A percentile compares a stretch with the other conserved stretches of the same genome.
Evolutionary conservation across 1,140 invertebrate species (phyloP).

Genomic region (Camponotus pennsylvanicus): DNA sequence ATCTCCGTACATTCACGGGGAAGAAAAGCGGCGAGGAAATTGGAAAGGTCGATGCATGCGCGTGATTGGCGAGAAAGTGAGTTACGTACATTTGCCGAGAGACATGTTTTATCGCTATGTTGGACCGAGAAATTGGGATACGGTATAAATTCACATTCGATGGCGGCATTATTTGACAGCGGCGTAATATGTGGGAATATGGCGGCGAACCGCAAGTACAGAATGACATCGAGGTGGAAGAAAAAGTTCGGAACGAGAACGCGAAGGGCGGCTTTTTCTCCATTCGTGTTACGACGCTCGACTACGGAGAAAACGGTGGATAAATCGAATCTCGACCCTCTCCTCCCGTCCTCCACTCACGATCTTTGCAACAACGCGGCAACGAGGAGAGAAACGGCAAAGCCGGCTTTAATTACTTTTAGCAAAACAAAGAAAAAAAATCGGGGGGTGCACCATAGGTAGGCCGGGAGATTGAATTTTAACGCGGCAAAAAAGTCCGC

Average conservation of each 20-base stretch:
- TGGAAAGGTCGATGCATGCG: constrained; percentile 14
- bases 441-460: constrained; percentile 60
- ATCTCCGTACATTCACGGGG: not conserved
- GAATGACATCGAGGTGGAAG: constrained; percentile 40
- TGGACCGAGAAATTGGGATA: constrained; percentile 55
- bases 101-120: constrained; percentile 64
- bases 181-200: constrained; percentile 69
- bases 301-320: constrained; percentile 57
- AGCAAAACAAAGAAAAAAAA: constrained; percentile 63
- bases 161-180: constrained; percentile 69
- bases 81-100: constrained; percentile 48
- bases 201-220: constrained; percentile 36
- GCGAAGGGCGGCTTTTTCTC: constrained; percentile 65
- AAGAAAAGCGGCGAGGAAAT: not conserved
- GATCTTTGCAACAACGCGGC: constrained; percentile 2
- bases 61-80: constrained; percentile 66
- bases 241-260: constrained; percentile 56
- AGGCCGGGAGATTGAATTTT: constrained; percentile 73
- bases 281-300: constrained; percentile 59
- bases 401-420: constrained; percentile 74
- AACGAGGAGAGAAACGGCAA: constrained; percentile 43
- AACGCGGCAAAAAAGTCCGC: constrained; percentile 59
- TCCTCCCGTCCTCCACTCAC: not conserved
- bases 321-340: constrained; percentile 63
- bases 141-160: constrained; percentile 70